phyloP scores from a whole-genome alignment of 2,113 vertebrate species.

The Harpagus bidentatus region DNA sequence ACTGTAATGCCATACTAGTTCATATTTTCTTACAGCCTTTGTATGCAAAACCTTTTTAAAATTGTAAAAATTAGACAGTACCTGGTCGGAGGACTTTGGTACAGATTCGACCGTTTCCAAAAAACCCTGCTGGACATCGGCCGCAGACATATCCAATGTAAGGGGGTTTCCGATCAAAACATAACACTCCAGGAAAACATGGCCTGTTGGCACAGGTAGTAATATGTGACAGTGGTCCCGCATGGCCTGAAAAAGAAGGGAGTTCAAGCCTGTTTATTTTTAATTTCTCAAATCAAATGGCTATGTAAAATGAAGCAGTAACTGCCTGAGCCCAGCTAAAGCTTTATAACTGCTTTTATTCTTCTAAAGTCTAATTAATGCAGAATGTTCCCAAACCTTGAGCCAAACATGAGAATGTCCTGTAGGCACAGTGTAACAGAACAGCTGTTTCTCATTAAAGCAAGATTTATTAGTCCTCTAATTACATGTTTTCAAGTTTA shows the following conservation, averaged over 20 bases:
- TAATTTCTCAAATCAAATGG: not conserved
- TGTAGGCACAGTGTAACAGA: conserved; percentile 36
- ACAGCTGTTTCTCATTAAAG: conserved; percentile 75
- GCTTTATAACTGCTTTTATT: not conserved
- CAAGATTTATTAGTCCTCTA: conserved; percentile 74
- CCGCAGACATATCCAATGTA: conserved; percentile 72
- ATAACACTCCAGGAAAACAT: conserved; percentile 77
- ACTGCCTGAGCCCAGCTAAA: not conserved
- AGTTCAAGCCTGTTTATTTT: not conserved
- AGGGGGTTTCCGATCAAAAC: conserved; percentile 72
- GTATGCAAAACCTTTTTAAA: not conserved
- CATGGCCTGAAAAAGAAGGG: not conserved
- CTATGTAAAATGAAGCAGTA: not conserved
- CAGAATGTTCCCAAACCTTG: not conserved
- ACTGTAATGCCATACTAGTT: not conserved
- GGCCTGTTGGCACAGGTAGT: conserved; percentile 72
- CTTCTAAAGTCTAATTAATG: conserved; percentile 36
- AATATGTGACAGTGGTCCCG: not conserved
- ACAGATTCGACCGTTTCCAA: not conserved
- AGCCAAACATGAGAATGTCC: conserved; percentile 35
- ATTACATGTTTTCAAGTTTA: conserved; percentile 68
- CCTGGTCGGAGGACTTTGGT: conserved; percentile 20
- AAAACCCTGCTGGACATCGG: conserved; percentile 70
- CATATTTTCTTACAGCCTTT: not conserved
- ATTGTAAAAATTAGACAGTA: not conserved